These are phyloP conservation scores for Himantopus leucocephalus DNA, from an alignment of 2,113 vertebrate genomes.

Conservation along the genomic window DNA sequence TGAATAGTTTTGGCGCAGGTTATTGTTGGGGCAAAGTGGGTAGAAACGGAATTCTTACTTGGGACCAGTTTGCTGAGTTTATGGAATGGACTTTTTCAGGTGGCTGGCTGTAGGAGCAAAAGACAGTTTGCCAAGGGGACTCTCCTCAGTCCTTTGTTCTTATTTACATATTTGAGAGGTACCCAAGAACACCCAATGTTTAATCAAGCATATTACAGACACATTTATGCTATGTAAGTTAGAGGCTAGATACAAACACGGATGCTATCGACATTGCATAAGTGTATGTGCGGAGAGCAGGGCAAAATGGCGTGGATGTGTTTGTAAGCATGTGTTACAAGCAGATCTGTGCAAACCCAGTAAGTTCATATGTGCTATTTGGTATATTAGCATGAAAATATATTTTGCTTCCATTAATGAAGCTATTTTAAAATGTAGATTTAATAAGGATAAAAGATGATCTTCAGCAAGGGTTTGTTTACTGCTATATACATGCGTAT, in stretches of 20 bases:
- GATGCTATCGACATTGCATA: neutral
- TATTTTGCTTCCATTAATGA: neutral
- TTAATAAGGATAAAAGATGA: neutral
- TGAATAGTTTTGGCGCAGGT: neutral
- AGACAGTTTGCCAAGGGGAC: neutral
- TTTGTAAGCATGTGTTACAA: neutral
- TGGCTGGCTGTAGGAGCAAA: neutral
- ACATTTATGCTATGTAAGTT: neutral
- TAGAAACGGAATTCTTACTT: neutral
- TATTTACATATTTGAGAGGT: neutral
- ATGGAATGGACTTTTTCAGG: neutral
- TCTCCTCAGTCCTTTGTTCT: neutral
- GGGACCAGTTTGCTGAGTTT: neutral
- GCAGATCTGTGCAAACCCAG: neutral
- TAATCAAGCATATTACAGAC: neutral
- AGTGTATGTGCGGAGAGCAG: neutral
- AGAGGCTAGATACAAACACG: neutral
- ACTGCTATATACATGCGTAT: fast-evolving
- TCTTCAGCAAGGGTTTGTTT: neutral
- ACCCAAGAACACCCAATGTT: neutral
- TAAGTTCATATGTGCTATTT: neutral
- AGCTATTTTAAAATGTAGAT: neutral
- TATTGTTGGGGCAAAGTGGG: neutral
- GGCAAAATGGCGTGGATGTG: neutral
- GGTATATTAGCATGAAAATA: neutral